phyloP scores from a whole-genome alignment of 1,140 invertebrate genomes.

The Papilio polytes region DNA sequence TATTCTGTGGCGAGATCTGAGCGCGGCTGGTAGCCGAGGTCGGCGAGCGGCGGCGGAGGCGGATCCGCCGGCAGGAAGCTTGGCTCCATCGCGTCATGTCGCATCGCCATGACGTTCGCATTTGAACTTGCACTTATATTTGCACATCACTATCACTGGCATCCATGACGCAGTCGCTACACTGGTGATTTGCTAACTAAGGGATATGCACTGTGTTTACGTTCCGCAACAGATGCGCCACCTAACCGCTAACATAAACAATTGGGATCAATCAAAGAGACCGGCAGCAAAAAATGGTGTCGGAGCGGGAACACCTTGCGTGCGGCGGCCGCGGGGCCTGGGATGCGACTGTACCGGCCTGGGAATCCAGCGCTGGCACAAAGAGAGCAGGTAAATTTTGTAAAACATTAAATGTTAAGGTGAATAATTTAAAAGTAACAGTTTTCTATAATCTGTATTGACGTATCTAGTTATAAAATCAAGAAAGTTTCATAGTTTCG shows the following conservation, averaged over 20 bases:
- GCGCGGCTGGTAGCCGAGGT: slow-evolving; percentile 62
- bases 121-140: slow-evolving; percentile 60
- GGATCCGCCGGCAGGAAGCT: slow-evolving; percentile 72
- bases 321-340: slow-evolving; percentile 10
- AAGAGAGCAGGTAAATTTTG: slow-evolving; percentile 31
- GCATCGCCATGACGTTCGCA: slow-evolving; percentile 63
- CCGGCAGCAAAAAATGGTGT: neutral
- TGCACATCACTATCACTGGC: slow-evolving; percentile 38
- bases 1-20: slow-evolving; percentile 72
- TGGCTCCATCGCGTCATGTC: slow-evolving; percentile 74
- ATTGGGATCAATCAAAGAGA: slow-evolving; percentile 25
- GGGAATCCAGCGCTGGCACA: slow-evolving; percentile 24
- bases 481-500: neutral
- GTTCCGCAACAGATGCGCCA: slow-evolving; percentile 21
- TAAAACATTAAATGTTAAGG: neutral
- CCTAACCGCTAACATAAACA: slow-evolving; percentile 17
- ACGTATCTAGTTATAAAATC: neutral
- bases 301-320: slow-evolving; percentile 5
- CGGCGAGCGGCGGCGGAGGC: slow-evolving; percentile 63
- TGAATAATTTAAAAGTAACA: neutral
- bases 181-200: neutral
- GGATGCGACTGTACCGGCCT: slow-evolving; percentile 18
- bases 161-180: neutral
- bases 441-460: neutral
- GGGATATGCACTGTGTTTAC: slow-evolving; percentile 3